These are phyloP conservation scores for Amblyjoppa proteus DNA, from an alignment of 2,888 invertebrate genomes.

Conservation along the genomic window DNA sequence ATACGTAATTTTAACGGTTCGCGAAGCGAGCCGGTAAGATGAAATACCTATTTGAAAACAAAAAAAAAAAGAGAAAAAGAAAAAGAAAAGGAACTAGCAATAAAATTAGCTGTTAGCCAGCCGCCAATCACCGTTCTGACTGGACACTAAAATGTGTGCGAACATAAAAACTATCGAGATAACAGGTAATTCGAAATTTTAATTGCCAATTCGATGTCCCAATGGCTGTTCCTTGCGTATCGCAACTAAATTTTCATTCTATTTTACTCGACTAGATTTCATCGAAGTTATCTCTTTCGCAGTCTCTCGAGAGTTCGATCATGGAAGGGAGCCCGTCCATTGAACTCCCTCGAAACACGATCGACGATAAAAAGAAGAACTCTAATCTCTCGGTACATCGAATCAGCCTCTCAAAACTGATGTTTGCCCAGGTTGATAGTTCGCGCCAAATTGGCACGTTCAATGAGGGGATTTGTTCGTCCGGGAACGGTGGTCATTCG, in stretches of 20 bases:
- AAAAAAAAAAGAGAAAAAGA: not conserved
- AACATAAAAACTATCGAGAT: not conserved
- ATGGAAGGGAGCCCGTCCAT: too few relatives aligned
- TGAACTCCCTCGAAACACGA: too few relatives aligned
- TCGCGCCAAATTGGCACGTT: slow-evolving; percentile 7
- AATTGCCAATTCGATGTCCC: not conserved
- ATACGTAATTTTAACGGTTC: slow-evolving; percentile 32
- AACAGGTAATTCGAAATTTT: not conserved
- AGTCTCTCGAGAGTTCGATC: too few relatives aligned
- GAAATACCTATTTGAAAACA: slow-evolving; percentile 9
- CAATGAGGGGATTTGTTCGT: slow-evolving; percentile 42
- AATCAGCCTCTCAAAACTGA: not conserved
- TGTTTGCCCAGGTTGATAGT: slow-evolving; percentile 24
- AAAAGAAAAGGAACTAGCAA: not conserved
- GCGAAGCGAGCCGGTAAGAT: not conserved
- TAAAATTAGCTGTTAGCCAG: not conserved
- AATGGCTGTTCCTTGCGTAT: too few relatives aligned
- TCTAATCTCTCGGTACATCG: not conserved
- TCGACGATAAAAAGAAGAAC: not conserved
- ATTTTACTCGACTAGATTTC: too few relatives aligned
- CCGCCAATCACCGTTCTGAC: not conserved
- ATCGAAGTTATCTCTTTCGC: too few relatives aligned
- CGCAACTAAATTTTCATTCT: too few relatives aligned
- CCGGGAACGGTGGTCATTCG: slow-evolving; percentile 32
- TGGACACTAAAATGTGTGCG: not conserved